Base-by-base conservation (phyloP, 2,797 vertebrate genomes). In the Coregonus sp. region DNA sequence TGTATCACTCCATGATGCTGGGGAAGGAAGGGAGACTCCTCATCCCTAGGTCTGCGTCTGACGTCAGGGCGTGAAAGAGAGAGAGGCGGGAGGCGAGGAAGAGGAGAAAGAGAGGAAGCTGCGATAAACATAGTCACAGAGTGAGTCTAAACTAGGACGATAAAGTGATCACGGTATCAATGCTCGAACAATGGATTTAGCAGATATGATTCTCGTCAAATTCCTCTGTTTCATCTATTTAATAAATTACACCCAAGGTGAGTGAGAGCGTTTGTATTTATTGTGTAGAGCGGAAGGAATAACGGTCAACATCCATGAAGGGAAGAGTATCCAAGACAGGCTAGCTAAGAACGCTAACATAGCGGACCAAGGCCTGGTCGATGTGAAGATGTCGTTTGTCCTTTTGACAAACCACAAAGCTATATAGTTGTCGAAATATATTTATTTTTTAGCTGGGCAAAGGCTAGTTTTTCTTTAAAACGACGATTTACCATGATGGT, bases 101-200 rank as follows among this genome's bases (percentile, higher is more conserved):
- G 40, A 47, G 40, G 40, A 12, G 40, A 12, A 12, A 85, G 89
- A 90, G 89, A 90, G 92, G 88, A 92, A 88, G 86, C 87, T 74
- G 86, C 84, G 92, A 94, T 92, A 94, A 94, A 95, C 94, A 95
- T 86, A 94, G 93, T 92, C 87, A 94, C 92, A 93, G 93, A 93
- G 93, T 90, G 91, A 91, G 91, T 91, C 91, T 94, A 90, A 92
- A 92, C 9, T 92, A 92, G 93, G 92, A 95, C 94, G 94, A 93
- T 93, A 93, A 92, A 93, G 89, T 92, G 87, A 83, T 86, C 91
- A 86, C 89, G 89, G 87, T 59, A 81, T 93, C 93, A 92, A 93
- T 94, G 92, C 85, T 89, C 81, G 91, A 93, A 92, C 90, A 84
- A 95, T 95, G 93, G 92, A 91, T 90, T 81, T 93, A 80, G 75